These are phyloP conservation scores for Liopterus haemorrhoidalis DNA, from an alignment of 2,888 invertebrate species.

Conservation along the genomic window DNA sequence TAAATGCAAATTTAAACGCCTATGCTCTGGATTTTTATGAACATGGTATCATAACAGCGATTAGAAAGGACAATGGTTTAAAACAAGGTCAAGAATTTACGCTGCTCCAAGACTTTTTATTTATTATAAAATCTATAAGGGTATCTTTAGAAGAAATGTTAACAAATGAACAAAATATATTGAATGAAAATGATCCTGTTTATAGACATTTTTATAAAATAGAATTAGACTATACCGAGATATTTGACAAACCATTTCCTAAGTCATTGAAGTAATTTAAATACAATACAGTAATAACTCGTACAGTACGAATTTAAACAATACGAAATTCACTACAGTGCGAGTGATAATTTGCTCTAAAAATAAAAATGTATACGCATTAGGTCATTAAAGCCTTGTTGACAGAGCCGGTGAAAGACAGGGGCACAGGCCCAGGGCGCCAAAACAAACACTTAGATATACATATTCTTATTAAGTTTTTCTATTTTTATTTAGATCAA, in stretches of 20 bases:
- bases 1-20: constrained; percentile 19
- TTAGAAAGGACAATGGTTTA: constrained; percentile 24
- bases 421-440: too few species aligned
- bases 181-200: constrained; percentile 20
- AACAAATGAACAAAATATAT: constrained; percentile 11
- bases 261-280: too few species aligned
- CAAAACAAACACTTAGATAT: too few species aligned
- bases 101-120: constrained; percentile 22
- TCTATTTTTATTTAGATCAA: too few species aligned
- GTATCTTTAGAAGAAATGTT: constrained; percentile 25
- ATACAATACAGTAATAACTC: too few species aligned
- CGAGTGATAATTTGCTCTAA: too few species aligned
- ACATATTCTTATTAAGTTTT: too few species aligned
- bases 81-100: constrained; percentile 22
- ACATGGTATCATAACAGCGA: constrained; percentile 23
- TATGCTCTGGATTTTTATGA: constrained; percentile 27
- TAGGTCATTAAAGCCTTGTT: too few species aligned
- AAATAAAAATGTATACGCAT: too few species aligned
- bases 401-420: too few species aligned
- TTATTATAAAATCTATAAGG: constrained; percentile 23
- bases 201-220: constrained; percentile 17
- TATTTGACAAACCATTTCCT: not conserved
- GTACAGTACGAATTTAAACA: too few species aligned
- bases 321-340: too few species aligned
- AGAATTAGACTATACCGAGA: constrained; percentile 6